phyloP scores from a whole-genome alignment of 2,113 vertebrate species.

The Perca fluviatilis region DNA sequence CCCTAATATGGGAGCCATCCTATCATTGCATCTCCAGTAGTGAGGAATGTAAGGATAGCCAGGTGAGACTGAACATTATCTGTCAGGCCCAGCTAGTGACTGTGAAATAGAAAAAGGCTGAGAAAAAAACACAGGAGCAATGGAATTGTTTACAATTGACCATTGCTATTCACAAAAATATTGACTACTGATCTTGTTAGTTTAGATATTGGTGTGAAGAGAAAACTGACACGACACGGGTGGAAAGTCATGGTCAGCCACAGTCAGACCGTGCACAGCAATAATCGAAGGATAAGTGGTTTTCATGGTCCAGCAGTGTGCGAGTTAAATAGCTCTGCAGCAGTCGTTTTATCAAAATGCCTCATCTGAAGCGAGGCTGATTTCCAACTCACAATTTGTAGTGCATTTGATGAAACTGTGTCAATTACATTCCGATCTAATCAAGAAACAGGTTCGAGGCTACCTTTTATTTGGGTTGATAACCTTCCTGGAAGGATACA shows the following conservation, averaged over 20 bases:
- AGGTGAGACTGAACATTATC: constrained; percentile 24
- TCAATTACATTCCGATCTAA: constrained; percentile 69
- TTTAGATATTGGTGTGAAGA: constrained; percentile 6
- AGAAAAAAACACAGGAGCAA: constrained; percentile 8
- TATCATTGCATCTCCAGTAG: constrained; percentile 30
- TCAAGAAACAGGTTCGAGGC: constrained; percentile 49
- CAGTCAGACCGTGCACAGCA: constrained; percentile 7
- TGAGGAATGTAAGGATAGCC: constrained; percentile 8
- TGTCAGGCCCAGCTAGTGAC: constrained; percentile 8
- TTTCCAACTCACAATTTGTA: constrained; percentile 49
- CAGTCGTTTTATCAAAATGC: constrained; percentile 41
- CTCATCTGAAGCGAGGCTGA: constrained; percentile 31
- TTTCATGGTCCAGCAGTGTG: constrained; percentile 36
- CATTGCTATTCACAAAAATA: constrained; percentile 12
- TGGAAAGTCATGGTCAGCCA: constrained; percentile 9
- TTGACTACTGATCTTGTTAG: constrained; percentile 24
- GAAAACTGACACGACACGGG: background rate
- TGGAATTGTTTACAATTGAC: background rate
- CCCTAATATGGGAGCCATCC: constrained; percentile 18
- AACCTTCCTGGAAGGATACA: constrained; percentile 53
- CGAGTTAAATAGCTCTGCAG: constrained; percentile 37
- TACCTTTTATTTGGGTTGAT: constrained; percentile 61
- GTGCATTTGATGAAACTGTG: constrained; percentile 45
- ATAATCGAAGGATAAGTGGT: constrained; percentile 39
- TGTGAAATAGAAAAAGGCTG: constrained; percentile 35